These are phyloP conservation scores for Setipinna tenuifilis DNA, from an alignment of 2,797 vertebrate species.

Conservation along the genomic window DNA sequence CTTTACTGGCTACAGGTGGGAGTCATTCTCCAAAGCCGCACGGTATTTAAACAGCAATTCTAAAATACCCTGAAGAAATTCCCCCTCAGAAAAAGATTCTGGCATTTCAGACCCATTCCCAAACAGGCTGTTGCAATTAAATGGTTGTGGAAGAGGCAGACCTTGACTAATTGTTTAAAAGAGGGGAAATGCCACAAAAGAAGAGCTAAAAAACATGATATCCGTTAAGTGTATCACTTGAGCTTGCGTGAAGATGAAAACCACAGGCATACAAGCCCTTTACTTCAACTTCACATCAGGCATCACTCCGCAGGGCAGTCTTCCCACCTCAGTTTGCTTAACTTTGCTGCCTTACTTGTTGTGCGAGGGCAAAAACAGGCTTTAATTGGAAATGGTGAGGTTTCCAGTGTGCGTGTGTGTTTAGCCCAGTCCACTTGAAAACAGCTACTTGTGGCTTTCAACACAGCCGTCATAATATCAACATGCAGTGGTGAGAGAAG, in stretches of 20 bases:
- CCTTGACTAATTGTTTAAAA: slow-evolving; percentile 73
- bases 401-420: slow-evolving; percentile 3
- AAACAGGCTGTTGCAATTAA: slow-evolving; percentile 78
- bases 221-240: slow-evolving; percentile 54
- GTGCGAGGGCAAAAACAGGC: not conserved
- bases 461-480: slow-evolving; percentile 10
- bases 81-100: slow-evolving; percentile 57
- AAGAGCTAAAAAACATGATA: slow-evolving; percentile 36
- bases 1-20: slow-evolving; percentile 70
- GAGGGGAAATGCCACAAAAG: slow-evolving; percentile 59
- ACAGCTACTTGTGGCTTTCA: slow-evolving; percentile 21
- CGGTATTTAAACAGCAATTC: slow-evolving; percentile 69
- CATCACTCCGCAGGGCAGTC: slow-evolving; percentile 13
- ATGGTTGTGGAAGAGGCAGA: slow-evolving; percentile 65
- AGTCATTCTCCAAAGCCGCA: slow-evolving; percentile 71
- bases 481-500: slow-evolving; percentile 10
- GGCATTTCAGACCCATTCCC: slow-evolving; percentile 53
- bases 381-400: not conserved
- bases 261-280: slow-evolving; percentile 58
- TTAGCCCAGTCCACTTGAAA: not conserved
- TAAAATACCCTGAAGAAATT: slow-evolving; percentile 55
- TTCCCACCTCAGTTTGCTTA: slow-evolving; percentile 1
- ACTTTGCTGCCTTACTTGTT: not conserved
- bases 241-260: slow-evolving; percentile 51
- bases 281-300: slow-evolving; percentile 24